phyloP scores from a whole-genome alignment of 2,113 vertebrate genomes.

The Puma concolor region DNA sequence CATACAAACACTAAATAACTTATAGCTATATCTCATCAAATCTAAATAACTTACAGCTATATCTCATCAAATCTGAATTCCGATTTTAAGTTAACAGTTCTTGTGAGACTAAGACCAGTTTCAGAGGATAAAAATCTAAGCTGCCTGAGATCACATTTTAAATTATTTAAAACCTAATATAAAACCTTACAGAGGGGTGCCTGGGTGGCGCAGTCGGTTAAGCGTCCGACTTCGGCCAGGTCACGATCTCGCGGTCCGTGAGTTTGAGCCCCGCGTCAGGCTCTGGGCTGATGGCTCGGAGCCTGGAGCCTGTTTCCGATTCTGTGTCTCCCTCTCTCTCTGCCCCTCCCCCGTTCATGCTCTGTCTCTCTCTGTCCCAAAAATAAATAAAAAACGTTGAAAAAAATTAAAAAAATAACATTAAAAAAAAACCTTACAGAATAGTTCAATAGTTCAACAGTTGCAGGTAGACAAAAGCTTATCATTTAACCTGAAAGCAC shows the following conservation, averaged over 20 bases:
- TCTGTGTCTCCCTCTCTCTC: too few relatives aligned
- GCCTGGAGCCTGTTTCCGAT: too few relatives aligned
- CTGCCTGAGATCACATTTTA: conserved; percentile 19
- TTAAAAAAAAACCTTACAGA: not conserved
- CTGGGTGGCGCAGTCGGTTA: too few relatives aligned
- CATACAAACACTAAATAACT: conserved; percentile 19
- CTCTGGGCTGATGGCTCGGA: too few relatives aligned
- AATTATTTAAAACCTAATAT: conserved; percentile 42
- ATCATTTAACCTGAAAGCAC: conserved; percentile 60
- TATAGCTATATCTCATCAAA: not conserved
- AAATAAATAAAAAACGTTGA: too few relatives aligned
- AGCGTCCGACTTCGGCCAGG: too few relatives aligned
- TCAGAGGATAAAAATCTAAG: conserved; percentile 1
- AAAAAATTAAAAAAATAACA: too few relatives aligned
- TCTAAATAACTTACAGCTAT: not conserved
- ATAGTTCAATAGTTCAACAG: not conserved
- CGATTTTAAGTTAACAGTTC: conserved; percentile 33
- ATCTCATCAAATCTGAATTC: conserved; percentile 26
- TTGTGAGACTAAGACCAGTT: conserved; percentile 15
- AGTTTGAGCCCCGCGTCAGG: too few relatives aligned
- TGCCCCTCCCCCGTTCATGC: too few relatives aligned
- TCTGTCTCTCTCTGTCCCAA: too few relatives aligned
- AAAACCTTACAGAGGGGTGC: not conserved
- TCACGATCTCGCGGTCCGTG: too few relatives aligned
- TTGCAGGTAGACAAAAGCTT: conserved; percentile 74